Percentiles rank a stretch among this genome's conserved stretches.
Conservation (phyloP, 1,140 invertebrate species). For the Diorhabda carinulata region DNA sequence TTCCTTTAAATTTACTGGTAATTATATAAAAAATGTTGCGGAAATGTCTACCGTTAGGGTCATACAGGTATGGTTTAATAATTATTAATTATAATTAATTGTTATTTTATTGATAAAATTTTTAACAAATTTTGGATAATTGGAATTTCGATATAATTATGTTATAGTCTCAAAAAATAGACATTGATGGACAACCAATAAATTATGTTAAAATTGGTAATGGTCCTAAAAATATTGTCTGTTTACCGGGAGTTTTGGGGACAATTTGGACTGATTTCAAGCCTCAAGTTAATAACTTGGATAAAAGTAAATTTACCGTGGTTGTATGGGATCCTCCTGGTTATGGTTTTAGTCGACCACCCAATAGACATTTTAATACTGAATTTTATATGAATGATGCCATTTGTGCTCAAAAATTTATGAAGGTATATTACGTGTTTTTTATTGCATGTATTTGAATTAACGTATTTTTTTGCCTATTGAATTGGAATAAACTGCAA, state of each 20-base stretch:
- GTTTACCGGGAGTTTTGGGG: conserved; percentile 74
- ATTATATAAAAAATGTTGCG: too few species aligned
- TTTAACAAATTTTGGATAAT: too few species aligned
- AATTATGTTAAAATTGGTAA: conserved; percentile 71
- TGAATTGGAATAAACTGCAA: too few species aligned
- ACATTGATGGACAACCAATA: conserved; percentile 45
- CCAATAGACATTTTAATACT: conserved; percentile 63
- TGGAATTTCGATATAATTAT: neutral
- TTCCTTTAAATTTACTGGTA: too few species aligned
- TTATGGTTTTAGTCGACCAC: conserved; percentile 80
- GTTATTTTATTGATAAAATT: too few species aligned
- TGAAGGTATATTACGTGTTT: conserved; percentile 56
- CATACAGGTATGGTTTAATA: too few species aligned
- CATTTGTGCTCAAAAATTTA: conserved; percentile 61
- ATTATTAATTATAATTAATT: too few species aligned
- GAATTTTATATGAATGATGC: conserved; percentile 78
- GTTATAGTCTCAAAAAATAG: conserved; percentile 37
- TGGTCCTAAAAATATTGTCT: conserved; percentile 64
- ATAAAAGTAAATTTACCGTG: conserved; percentile 66
- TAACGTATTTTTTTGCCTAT: too few species aligned
- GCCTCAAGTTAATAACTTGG: conserved; percentile 69
- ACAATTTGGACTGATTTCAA: conserved; percentile 77
- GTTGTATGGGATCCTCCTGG: conserved; percentile 87
- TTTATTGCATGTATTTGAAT: too few species aligned
- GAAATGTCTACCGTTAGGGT: too few species aligned